These are phyloP conservation scores for Tetanocera ferruginea DNA, from an alignment of 2,888 invertebrate species.

Conservation along the genomic window DNA sequence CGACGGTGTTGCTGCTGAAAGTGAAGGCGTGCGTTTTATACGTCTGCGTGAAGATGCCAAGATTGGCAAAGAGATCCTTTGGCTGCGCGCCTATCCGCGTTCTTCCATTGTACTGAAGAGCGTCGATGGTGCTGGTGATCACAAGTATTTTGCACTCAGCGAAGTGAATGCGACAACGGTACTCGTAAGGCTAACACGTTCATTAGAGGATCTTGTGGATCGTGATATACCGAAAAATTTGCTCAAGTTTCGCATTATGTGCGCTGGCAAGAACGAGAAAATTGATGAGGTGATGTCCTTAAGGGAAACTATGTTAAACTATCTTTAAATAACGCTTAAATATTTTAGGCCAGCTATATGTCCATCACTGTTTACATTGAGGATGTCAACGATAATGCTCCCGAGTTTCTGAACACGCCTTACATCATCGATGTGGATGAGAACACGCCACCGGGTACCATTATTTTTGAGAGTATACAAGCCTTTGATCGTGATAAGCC, in stretches of 20 bases:
- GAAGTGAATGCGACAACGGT: conserved; percentile 84
- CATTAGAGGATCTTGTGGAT: conserved; percentile 85
- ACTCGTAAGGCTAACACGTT: conserved; percentile 81
- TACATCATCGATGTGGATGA: conserved; percentile 86
- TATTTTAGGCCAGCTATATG: conserved; percentile 80
- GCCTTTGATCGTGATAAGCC: conserved; percentile 89
- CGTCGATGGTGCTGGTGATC: conserved; percentile 64
- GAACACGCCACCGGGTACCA: conserved; percentile 81
- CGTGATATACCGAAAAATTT: conserved; percentile 84
- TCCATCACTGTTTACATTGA: conserved; percentile 91
- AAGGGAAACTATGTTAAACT: background rate
- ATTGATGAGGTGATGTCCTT: conserved; percentile 63
- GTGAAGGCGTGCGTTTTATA: conserved; percentile 86
- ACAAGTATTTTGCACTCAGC: conserved; percentile 69
- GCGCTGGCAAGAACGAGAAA: conserved; percentile 69
- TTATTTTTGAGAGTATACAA: conserved; percentile 84
- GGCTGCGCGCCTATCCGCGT: conserved; percentile 87
- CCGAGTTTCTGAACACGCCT: conserved; percentile 82
- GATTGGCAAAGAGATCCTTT: conserved; percentile 83
- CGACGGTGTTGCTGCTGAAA: conserved; percentile 66
- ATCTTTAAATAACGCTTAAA: background rate
- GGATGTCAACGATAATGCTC: conserved; percentile 88
- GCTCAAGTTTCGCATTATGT: conserved; percentile 84
- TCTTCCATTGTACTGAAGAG: conserved; percentile 66
- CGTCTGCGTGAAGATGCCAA: conserved; percentile 85